A percentile compares a stretch with the other conserved stretches of the same genome.
Conservation (phyloP, 2,888 invertebrate genomes). For the Ectobius pallidus region DNA sequence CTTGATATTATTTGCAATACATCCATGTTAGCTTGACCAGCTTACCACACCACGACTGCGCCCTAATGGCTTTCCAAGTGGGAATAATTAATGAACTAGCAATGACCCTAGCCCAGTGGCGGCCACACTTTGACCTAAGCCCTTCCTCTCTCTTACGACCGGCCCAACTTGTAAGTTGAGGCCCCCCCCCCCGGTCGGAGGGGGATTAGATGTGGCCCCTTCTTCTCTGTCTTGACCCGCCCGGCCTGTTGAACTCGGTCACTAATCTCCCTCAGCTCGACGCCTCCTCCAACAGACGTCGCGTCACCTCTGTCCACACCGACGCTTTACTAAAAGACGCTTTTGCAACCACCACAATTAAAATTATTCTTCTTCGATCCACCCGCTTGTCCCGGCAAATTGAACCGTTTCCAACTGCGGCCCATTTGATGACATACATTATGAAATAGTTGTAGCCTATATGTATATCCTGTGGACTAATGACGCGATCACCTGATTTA, state of each 20-base stretch:
- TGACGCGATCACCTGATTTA: no score
- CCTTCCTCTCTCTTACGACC: background rate
- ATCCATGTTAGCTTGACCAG: constrained; percentile 14
- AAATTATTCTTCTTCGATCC: no score
- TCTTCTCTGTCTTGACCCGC: constrained; percentile 19
- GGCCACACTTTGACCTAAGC: constrained; percentile 35
- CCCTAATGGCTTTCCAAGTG: constrained; percentile 35
- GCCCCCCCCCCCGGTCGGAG: background rate
- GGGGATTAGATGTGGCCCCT: no score
- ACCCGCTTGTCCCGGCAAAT: no score
- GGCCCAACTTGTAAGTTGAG: constrained; percentile 26
- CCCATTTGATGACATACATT: no score
- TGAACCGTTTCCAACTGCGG: no score
- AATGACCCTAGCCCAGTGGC: constrained; percentile 33
- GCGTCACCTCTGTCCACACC: constrained; percentile 19
- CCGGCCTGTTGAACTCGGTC: constrained; percentile 25
- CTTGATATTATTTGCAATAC: no score
- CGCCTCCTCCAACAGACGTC: constrained; percentile 4
- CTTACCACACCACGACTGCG: constrained; percentile 19
- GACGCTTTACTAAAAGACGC: background rate
- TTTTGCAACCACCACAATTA: background rate
- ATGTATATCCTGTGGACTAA: no score
- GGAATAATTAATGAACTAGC: constrained; percentile 41
- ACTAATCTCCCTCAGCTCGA: constrained; percentile 22
- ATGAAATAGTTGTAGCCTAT: no score